These are phyloP conservation scores for Cremastinae sp. DNA, from an alignment of 2,888 invertebrate species.

Conservation along the genomic window DNA sequence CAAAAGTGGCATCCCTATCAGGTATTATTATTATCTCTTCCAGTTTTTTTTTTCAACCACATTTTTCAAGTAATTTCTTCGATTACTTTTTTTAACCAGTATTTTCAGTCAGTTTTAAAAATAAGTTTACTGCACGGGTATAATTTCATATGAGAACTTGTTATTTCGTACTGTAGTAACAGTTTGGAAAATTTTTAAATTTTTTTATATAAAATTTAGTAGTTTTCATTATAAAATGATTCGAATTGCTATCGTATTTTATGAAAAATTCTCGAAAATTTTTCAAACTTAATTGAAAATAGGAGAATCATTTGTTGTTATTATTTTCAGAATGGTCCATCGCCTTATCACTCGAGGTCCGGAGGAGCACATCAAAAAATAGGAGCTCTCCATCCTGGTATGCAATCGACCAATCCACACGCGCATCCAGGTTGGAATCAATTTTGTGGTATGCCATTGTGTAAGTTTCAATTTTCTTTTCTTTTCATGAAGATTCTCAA, in stretches of 20 bases:
- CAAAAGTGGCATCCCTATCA: conserved; percentile 80
- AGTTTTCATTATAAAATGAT: no score
- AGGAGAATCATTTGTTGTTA: not conserved
- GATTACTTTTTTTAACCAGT: no score
- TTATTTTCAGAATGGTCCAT: conserved; percentile 69
- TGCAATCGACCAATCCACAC: conserved; percentile 70
- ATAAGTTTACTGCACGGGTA: no score
- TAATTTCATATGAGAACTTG: no score
- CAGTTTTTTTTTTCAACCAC: not conserved
- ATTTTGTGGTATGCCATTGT: conserved; percentile 75
- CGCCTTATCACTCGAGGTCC: conserved; percentile 73
- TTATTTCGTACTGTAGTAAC: no score
- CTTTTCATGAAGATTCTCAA: not conserved
- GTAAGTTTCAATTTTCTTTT: conserved; percentile 69
- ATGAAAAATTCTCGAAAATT: no score
- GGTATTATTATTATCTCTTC: conserved; percentile 63
- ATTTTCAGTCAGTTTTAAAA: no score
- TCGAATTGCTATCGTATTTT: no score
- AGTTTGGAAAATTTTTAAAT: no score
- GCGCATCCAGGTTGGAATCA: conserved; percentile 76
- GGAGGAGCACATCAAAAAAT: conserved; percentile 73
- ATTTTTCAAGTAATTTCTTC: not conserved
- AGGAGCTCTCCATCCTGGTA: conserved; percentile 71
- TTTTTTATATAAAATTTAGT: no score
- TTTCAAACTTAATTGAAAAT: no score